Evolutionary conservation across 2,113 vertebrate genomes (phyloP), one percentile per base, ranked within the genome.

Genomic region (Chaetodon auriga): DNA sequence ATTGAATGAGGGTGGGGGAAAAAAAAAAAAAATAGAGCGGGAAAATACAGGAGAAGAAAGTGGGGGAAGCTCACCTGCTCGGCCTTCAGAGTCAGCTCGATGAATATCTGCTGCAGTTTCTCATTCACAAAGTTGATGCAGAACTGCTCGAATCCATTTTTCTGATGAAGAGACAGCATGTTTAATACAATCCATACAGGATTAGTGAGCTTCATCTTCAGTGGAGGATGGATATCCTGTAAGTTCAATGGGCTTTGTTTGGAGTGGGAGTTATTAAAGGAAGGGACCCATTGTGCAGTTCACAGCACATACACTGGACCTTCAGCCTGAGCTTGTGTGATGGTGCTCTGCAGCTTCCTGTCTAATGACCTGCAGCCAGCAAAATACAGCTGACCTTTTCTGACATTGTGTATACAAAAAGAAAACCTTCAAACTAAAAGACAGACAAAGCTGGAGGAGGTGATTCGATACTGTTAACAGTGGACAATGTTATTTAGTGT

Each of bases 91-190:
- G 98, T 99, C 81, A 99, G 93, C 89, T 99, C 98, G 69, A 99
- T 99, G 92, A 99, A 99, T 80, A 99, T 99, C 94, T 99, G 98
- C 92, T 99, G 98, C 16, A 99, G 93, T 83, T 99, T 99, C 91
- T 99, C 98, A 72, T 99, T 99, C 87, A 99, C 98, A 63, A 99
- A 99, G 95, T 99, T 99, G 93, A 99, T 99, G 93, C 98, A 99
- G 86, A 99, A 99, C 93, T 99, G 98, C 88, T 99, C 98, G 75
- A 99, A 99, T 75, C 98, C 98, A 81, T 99, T 99, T 99, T 99
- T 99, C 98, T 99, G 89, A 73, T 11, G 48, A 83, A 87, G 75
- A 92, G 30, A 88, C 16, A 78, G 85, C 1, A 58, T 0, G 30
- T 58, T 88, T 41, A 82, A 68, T 70, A 41, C 55, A 78, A 70